A percentile compares a stretch with the other conserved stretches of the same genome.
phyloP scores from a whole-genome alignment of 2,113 vertebrate species.

The Crotalus horridus region DNA sequence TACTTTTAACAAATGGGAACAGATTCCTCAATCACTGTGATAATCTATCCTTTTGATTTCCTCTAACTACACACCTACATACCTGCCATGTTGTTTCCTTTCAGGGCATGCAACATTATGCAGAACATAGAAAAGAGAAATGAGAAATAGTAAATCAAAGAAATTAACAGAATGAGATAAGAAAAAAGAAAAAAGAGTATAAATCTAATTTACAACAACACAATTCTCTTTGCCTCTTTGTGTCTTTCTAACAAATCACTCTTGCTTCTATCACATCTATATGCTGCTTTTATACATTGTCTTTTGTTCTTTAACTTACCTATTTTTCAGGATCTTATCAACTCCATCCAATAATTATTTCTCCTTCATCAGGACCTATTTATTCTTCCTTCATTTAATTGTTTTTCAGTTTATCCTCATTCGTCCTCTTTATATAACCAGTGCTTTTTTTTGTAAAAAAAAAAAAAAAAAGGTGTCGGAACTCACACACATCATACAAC shows the following conservation, averaged over 20 bases:
- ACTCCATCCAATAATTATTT: background rate
- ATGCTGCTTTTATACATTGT: background rate
- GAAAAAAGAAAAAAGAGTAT: background rate
- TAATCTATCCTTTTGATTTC: background rate
- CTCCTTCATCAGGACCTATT: background rate
- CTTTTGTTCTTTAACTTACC: background rate
- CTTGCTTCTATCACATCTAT: background rate
- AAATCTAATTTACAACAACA: background rate
- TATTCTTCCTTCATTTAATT: background rate
- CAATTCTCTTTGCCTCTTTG: background rate
- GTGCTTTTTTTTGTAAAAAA: too few species aligned
- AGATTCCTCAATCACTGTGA: background rate
- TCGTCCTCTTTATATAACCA: background rate
- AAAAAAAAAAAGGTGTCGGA: too few species aligned
- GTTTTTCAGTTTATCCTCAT: background rate
- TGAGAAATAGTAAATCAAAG: background rate
- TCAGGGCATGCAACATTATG: background rate
- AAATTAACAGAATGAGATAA: background rate
- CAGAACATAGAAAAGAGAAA: background rate
- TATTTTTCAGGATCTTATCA: background rate
- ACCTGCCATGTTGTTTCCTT: background rate
- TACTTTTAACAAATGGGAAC: background rate
- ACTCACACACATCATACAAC: too few species aligned
- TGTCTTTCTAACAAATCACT: background rate
- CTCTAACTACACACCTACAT: background rate